Evolutionary conservation across 2,113 vertebrate species (phyloP).

Genomic region (Rhea pennata): DNA sequence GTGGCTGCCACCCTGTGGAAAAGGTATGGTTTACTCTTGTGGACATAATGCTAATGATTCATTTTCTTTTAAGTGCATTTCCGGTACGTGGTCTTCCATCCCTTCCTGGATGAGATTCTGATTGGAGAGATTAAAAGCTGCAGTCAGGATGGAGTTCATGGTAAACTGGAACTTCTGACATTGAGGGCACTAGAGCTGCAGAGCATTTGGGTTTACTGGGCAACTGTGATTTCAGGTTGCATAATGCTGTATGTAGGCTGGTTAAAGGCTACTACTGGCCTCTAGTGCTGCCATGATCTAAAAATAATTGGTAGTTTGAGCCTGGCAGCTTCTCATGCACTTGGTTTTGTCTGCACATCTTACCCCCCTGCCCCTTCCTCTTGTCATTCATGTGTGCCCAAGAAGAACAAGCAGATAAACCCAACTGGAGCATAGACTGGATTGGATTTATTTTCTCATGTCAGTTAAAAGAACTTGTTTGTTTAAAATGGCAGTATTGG

Average conservation of each 20-base stretch:
- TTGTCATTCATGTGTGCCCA: not conserved
- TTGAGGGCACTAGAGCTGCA: not conserved
- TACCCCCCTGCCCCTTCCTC: not conserved
- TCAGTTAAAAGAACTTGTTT: not conserved
- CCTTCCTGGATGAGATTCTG: conserved; percentile 94
- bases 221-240: not conserved
- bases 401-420: not conserved
- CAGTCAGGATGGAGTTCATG: conserved; percentile 93
- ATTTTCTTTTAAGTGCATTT: conserved; percentile 85
- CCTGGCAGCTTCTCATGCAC: not conserved
- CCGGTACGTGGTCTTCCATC: conserved; percentile 94
- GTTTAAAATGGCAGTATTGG: not conserved
- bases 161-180: conserved; percentile 52
- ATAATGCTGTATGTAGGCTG: not conserved
- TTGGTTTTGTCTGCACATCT: not conserved
- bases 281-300: not conserved
- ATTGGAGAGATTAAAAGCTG: conserved; percentile 95
- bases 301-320: not conserved
- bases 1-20: conserved; percentile 23
- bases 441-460: not conserved
- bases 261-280: not conserved
- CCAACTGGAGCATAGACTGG: not conserved
- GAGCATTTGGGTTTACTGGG: not conserved
- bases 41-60: not conserved
- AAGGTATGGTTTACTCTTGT: not conserved